Conservation (phyloP, 2,113 vertebrate species). For the Neofelis nebulosa region DNA sequence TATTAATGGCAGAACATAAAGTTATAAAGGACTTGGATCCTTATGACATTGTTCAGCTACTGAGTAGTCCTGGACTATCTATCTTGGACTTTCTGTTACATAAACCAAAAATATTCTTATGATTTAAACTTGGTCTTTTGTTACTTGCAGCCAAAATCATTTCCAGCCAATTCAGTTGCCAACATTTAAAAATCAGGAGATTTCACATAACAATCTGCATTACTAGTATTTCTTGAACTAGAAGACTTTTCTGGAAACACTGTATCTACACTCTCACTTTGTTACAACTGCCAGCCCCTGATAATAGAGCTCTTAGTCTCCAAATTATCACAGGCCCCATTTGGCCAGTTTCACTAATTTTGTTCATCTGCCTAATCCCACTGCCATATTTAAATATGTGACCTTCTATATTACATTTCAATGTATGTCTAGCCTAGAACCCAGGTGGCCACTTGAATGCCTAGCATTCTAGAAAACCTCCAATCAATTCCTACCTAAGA, state of each 20-base stretch:
- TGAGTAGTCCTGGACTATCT: not conserved
- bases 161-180: not conserved
- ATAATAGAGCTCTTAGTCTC: not conserved
- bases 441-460: not conserved
- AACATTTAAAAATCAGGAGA: constrained; percentile 21
- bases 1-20: constrained; percentile 26
- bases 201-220: not conserved
- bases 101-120: constrained; percentile 35
- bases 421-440: constrained; percentile 1
- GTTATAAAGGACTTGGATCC: not conserved
- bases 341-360: constrained; percentile 30
- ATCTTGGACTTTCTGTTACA: constrained; percentile 28
- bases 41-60: not conserved
- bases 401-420: not conserved
- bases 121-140: constrained; percentile 18
- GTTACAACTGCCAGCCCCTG: not conserved
- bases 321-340: not conserved
- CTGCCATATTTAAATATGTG: constrained; percentile 4
- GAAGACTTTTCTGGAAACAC: not conserved
- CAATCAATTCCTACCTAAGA: not conserved
- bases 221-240: constrained; percentile 20
- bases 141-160: not conserved
- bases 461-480: not conserved
- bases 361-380: not conserved
- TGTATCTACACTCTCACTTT: not conserved